Evolutionary conservation across 53 echinoderm and acorn worm species (phyloP), one percentile per base, ranked within the genome.

Genomic region (Mesocentrotus franciscanus): DNA sequence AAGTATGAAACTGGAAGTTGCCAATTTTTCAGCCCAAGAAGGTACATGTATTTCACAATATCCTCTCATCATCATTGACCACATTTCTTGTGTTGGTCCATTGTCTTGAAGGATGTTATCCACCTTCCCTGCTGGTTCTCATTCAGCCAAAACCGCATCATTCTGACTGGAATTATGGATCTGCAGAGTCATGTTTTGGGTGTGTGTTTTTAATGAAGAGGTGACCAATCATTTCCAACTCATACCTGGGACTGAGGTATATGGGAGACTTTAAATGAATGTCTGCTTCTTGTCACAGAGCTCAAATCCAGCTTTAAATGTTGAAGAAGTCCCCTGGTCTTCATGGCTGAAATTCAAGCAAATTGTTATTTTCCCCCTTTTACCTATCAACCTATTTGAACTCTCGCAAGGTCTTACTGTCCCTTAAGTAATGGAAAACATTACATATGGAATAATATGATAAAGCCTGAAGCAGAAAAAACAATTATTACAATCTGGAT

Each of bases 121-220:
- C 58, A 26, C 29, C 87, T 57, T 58, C 56, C 87, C 87, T 58
- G 87, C 87, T 85, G 87, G 87, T 85, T 85, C 87, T 26, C 57
- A 85, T 57, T 85, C 36, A 18, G 11, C 56, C 87, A 42, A 58
- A 39, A 85, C 87, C 87, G 58, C 87, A 85, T 85, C 58, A 85
- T 57, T 56, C n/a, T 56, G 57, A 83, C 42, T 39, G 7, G 83
- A 83, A 49, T 49, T 15, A 83, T 85, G 33, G 57, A 57, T 57
- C 26, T 58, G 87, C 87, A 85, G 87, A 85, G 87, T 85, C 87
- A 85, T 85, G 87, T 85, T 83, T 9, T 56, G 87, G 87, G 87
- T 85, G 87, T 85, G 79, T 76, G 76, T 76, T 39, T 39, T 16
- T 4, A 49, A 49, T 17, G 49, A 36, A 83, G 22, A 83, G 83